Evolutionary conservation across 1,140 invertebrate genomes (phyloP).

Genomic region (Leptinotarsa undecemlineata): DNA sequence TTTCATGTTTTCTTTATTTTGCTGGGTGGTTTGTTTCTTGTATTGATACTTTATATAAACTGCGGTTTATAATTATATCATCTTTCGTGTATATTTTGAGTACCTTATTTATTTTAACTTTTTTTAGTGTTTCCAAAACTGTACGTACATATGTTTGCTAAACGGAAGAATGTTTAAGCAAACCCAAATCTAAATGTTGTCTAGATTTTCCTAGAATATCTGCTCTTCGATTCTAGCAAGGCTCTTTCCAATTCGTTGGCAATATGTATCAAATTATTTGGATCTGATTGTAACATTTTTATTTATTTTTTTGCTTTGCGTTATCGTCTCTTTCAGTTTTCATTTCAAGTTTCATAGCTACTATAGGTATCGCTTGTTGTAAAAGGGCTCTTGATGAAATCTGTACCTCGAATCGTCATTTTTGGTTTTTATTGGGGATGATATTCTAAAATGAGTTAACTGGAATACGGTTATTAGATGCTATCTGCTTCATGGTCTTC

Average conservation of each 20-base stretch:
- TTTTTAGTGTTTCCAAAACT: constrained; percentile 79
- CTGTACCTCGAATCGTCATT: constrained; percentile 36
- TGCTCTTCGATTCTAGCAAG: constrained; percentile 62
- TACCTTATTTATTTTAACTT: constrained; percentile 37
- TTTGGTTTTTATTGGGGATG: too few relatives aligned
- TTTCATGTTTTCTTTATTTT: too few relatives aligned
- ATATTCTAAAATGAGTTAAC: too few relatives aligned
- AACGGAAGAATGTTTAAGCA: constrained; percentile 79
- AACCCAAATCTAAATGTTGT: constrained; percentile 39
- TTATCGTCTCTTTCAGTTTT: constrained; percentile 50
- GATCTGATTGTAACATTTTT: constrained; percentile 68
- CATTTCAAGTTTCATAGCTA: constrained; percentile 62
- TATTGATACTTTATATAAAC: too few relatives aligned
- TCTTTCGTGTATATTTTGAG: too few relatives aligned
- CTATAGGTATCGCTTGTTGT: constrained; percentile 62
- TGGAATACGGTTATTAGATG: too few relatives aligned
- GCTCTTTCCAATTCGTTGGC: constrained; percentile 65
- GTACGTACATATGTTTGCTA: constrained; percentile 83
- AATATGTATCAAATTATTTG: constrained; percentile 64
- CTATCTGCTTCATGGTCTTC: too few relatives aligned
- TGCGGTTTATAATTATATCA: too few relatives aligned
- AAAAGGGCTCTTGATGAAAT: constrained; percentile 62
- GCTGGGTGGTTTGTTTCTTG: too few relatives aligned
- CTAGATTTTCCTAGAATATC: constrained; percentile 57
- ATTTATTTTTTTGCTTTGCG: constrained; percentile 55